Conservation (phyloP, 2,113 vertebrate species). For the Morone chrysops region DNA sequence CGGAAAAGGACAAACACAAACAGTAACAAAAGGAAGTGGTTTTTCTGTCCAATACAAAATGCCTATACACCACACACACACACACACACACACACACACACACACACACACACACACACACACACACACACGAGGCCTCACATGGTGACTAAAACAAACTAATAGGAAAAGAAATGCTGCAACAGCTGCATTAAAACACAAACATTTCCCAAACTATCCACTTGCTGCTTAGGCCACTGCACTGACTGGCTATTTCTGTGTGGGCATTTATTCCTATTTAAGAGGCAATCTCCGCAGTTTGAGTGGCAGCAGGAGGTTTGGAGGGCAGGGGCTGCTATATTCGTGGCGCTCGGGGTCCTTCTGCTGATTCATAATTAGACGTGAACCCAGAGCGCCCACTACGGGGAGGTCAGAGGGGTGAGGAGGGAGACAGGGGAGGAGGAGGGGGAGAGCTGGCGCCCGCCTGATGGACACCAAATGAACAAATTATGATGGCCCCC, state of each 20-base stretch:
- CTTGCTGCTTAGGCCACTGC: neutral
- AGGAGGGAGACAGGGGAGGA: constrained; percentile 89
- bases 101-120: too few relatives aligned
- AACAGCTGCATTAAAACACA: constrained; percentile 40
- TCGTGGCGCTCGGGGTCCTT: constrained; percentile 85
- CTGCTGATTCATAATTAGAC: constrained; percentile 99
- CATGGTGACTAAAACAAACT: neutral
- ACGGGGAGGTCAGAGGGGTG: constrained; percentile 95
- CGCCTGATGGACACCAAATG: constrained; percentile 99
- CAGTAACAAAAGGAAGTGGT: too few relatives aligned
- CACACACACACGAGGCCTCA: too few relatives aligned
- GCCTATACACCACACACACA: too few relatives aligned
- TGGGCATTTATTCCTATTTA: constrained; percentile 95
- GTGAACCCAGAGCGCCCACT: constrained; percentile 96
- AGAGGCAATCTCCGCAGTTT: constrained; percentile 93
- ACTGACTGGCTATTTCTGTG: constrained; percentile 80
- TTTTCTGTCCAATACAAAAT: too few relatives aligned
- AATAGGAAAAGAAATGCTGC: neutral
- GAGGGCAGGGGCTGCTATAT: constrained; percentile 92
- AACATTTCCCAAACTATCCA: constrained; percentile 35
- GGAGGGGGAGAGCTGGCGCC: constrained; percentile 83
- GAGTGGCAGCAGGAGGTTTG: constrained; percentile 97
- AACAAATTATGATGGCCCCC: constrained; percentile 99
- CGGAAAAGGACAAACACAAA: neutral
- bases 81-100: too few relatives aligned